A percentile compares a stretch with the other conserved stretches of the same genome.
Conservation (phyloP, 1,140 invertebrate genomes). For the Magallana ariakensis region DNA sequence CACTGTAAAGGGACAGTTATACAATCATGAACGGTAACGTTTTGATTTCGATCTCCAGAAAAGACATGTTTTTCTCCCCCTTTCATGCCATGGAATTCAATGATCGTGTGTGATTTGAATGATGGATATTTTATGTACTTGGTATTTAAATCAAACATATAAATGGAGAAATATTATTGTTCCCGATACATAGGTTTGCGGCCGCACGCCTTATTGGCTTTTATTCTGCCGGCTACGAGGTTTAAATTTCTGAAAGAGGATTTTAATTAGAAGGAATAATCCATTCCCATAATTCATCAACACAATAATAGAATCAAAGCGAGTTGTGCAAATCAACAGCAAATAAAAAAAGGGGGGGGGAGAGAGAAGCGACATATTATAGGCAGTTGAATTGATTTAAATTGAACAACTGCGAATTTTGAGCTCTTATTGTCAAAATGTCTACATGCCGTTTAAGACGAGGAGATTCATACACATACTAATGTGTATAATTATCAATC, state of each 20-base stretch:
- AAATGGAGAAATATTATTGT: slow-evolving; percentile 11
- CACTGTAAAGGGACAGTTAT: too few relatives aligned
- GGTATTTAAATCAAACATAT: slow-evolving; percentile 32
- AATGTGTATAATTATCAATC: slow-evolving; percentile 27
- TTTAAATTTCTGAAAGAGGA: slow-evolving; percentile 35
- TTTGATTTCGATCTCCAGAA: neutral
- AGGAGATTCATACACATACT: neutral
- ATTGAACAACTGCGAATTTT: slow-evolving; percentile 10
- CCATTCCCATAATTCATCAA: slow-evolving; percentile 24
- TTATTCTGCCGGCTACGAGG: neutral
- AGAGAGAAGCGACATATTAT: neutral
- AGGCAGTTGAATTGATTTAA: slow-evolving; percentile 8
- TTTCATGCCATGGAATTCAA: neutral
- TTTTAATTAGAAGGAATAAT: slow-evolving; percentile 37
- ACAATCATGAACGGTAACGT: too few relatives aligned
- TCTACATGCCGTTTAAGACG: slow-evolving; percentile 5
- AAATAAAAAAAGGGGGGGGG: neutral
- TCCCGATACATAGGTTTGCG: neutral
- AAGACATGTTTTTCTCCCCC: neutral
- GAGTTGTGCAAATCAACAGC: neutral
- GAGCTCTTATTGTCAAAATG: neutral
- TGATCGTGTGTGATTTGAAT: neutral
- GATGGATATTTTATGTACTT: neutral
- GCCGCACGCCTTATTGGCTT: neutral
- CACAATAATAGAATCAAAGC: slow-evolving; percentile 23